These are phyloP conservation scores for Eucidaris tribuloides DNA, from an alignment of 35 echinoderm and acorn worm species.

Conservation along the genomic window DNA sequence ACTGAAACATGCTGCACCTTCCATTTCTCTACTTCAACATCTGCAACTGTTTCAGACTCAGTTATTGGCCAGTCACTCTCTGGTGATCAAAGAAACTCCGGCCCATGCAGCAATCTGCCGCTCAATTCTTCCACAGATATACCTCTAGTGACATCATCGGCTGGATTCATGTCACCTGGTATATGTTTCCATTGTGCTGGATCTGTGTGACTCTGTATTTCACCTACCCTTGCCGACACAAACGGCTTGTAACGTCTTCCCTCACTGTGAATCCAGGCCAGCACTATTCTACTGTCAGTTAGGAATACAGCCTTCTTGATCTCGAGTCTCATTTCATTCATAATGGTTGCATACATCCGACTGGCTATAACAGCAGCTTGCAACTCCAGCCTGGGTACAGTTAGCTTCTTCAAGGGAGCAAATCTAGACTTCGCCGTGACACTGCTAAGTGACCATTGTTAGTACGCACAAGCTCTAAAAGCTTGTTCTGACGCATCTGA, in stretches of 20 bases:
- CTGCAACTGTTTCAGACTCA: neutral
- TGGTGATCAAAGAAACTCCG: conserved; percentile 34
- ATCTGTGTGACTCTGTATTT: conserved; percentile 52
- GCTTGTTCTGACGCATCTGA: conserved; percentile 60
- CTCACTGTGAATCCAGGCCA: conserved; percentile 57
- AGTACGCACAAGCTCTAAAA: conserved; percentile 52
- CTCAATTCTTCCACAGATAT: conserved; percentile 37
- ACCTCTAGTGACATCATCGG: conserved; percentile 64
- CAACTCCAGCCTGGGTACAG: conserved; percentile 58
- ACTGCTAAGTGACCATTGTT: conserved; percentile 6
- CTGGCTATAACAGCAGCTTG: conserved; percentile 56
- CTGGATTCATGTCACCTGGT: conserved; percentile 51
- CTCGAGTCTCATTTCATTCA: conserved; percentile 29
- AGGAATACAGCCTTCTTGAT: conserved; percentile 40
- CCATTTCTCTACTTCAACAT: neutral
- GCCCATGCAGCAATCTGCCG: conserved; percentile 40
- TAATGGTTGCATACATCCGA: conserved; percentile 24
- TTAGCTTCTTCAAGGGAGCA: conserved; percentile 53
- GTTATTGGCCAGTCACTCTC: conserved; percentile 45
- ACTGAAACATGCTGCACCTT: neutral
- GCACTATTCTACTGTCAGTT: conserved; percentile 45
- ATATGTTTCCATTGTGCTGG: conserved; percentile 48
- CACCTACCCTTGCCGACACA: conserved; percentile 50
- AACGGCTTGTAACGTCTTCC: conserved; percentile 63
- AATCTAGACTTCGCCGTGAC: conserved; percentile 52